phyloP scores from a whole-genome alignment of 2,888 invertebrate species.

The Drosophila austrosaltans region DNA sequence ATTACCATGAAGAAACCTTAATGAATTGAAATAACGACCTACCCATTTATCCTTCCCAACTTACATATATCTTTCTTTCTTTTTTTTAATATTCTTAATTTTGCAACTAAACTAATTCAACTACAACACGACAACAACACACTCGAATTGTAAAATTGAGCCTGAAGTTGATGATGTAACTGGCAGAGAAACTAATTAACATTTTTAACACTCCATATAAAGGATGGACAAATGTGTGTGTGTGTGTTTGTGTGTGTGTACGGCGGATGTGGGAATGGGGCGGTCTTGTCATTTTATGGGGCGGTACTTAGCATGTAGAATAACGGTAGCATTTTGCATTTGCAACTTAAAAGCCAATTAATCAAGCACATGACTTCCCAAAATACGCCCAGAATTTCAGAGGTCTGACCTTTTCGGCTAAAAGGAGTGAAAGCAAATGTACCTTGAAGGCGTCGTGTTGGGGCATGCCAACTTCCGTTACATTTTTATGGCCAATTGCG shows the following conservation, averaged over 20 bases:
- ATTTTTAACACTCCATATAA: constrained; percentile 44
- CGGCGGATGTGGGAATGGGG: constrained; percentile 14
- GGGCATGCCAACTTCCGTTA: constrained; percentile 43
- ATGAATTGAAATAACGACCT: constrained; percentile 40
- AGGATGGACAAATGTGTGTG: neutral
- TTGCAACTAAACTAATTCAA: constrained; percentile 39
- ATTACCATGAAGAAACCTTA: neutral
- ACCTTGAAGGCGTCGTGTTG: constrained; percentile 37
- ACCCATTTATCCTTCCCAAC: neutral
- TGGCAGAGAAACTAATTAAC: constrained; percentile 61
- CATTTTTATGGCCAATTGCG: constrained; percentile 56
- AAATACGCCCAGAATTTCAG: constrained; percentile 60
- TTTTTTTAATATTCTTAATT: constrained; percentile 24
- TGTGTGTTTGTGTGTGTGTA: no score
- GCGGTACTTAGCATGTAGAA: constrained; percentile 18
- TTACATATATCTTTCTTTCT: neutral
- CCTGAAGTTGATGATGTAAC: constrained; percentile 62
- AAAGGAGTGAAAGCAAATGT: constrained; percentile 28
- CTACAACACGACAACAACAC: constrained; percentile 39
- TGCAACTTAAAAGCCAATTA: constrained; percentile 76
- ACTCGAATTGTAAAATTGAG: constrained; percentile 14
- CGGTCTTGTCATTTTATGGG: constrained; percentile 38
- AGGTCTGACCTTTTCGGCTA: constrained; percentile 62
- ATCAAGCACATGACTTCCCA: constrained; percentile 68
- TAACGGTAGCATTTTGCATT: constrained; percentile 62